These are phyloP conservation scores for Limnephilus rhombicus DNA, from an alignment of 2,888 invertebrate genomes.

Conservation along the genomic window DNA sequence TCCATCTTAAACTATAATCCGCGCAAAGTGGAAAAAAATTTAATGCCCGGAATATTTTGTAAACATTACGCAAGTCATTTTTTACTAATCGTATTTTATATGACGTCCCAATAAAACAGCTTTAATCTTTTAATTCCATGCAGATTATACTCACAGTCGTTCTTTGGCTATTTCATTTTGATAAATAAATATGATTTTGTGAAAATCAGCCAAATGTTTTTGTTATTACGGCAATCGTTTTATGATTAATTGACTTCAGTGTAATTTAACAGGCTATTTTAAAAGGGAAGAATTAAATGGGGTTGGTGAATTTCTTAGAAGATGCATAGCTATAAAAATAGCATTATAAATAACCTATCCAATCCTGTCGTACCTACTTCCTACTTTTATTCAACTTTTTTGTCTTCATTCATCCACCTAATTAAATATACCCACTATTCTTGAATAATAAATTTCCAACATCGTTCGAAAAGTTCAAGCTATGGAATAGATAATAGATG, in stretches of 20 bases:
- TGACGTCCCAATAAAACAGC: conserved; percentile 13
- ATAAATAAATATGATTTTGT: neutral
- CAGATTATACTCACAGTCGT: neutral
- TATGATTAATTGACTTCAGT: neutral
- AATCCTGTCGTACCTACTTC: neutral
- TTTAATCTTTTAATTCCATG: conserved; percentile 15
- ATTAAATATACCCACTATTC: neutral
- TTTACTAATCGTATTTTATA: conserved; percentile 26
- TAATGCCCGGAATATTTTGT: neutral
- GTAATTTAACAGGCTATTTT: neutral
- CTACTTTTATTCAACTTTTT: neutral
- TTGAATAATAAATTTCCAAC: neutral
- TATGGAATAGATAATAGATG: neutral
- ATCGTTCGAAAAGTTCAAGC: neutral
- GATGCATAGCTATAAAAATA: neutral
- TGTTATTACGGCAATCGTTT: neutral
- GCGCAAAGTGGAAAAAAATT: conserved; percentile 22
- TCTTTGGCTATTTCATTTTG: neutral
- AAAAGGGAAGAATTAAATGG: neutral
- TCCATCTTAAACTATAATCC: conserved; percentile 5
- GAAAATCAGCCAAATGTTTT: neutral
- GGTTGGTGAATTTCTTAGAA: neutral
- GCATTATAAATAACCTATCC: neutral
- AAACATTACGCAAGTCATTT: conserved; percentile 29
- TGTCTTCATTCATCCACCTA: neutral